These are phyloP conservation scores for Leptinotarsa undecemlineata DNA, from an alignment of 1,140 invertebrate species.

Conservation along the genomic window DNA sequence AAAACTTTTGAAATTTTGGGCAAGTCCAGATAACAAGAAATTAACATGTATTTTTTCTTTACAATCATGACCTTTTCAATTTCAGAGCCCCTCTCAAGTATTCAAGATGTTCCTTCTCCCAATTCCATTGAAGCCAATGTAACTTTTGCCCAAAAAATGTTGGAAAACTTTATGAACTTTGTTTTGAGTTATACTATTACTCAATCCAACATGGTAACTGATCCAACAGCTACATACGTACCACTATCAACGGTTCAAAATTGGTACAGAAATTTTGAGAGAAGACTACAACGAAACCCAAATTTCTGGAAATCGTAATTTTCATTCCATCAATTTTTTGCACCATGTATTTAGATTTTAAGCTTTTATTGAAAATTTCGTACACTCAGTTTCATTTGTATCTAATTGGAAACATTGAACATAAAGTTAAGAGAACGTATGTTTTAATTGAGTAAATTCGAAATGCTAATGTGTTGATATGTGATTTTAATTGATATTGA, in stretches of 20 bases:
- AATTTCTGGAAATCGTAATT: slow-evolving; percentile 86
- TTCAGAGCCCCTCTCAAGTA: slow-evolving; percentile 51
- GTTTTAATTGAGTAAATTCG: too few species aligned
- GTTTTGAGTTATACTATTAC: slow-evolving; percentile 84
- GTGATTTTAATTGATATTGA: too few species aligned
- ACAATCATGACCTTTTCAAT: slow-evolving; percentile 21
- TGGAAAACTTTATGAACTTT: slow-evolving; percentile 92
- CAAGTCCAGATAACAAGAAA: too few species aligned
- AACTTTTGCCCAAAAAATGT: slow-evolving; percentile 90
- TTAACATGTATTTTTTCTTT: neutral
- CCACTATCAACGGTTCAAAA: slow-evolving; percentile 84
- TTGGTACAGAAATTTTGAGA: slow-evolving; percentile 93
- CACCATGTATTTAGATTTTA: neutral
- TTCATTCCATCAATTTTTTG: neutral
- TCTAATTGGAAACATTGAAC: too few species aligned
- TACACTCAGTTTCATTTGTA: too few species aligned
- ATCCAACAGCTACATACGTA: slow-evolving; percentile 82
- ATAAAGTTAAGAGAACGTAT: too few species aligned
- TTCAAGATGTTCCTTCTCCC: slow-evolving; percentile 51
- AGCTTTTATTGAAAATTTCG: too few species aligned
- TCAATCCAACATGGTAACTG: slow-evolving; percentile 77
- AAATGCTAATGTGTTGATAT: too few species aligned
- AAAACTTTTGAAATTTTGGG: too few species aligned
- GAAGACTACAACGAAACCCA: slow-evolving; percentile 87
- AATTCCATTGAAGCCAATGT: slow-evolving; percentile 69